Evolutionary conservation across 2,888 invertebrate genomes (phyloP), one percentile per base, ranked within the genome.

Genomic region (Dascillus cervinus): DNA sequence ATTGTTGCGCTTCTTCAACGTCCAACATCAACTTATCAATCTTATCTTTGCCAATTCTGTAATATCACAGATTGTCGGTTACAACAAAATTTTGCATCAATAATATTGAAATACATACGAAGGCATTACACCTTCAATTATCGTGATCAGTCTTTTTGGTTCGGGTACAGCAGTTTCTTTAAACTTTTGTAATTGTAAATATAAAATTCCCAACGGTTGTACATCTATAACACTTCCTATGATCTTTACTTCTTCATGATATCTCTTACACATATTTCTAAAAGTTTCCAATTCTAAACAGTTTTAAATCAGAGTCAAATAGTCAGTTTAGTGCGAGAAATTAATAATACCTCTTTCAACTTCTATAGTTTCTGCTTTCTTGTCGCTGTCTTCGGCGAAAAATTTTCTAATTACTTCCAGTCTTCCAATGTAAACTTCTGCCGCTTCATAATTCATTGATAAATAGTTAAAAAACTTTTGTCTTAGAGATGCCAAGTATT

Each of bases 201-300:
- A 72, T 15, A 90, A 58, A 26, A 91, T 56, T 0, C 91, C 91
- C 34, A 91, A 57, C 0, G 79, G 73, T 47, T 85, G 79, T 30
- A 69, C 69, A 37, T 75, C 71, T 4, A 75, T 69, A 13, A 89
- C 75, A 2, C 71, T 72, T 36, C 79, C 73, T 10, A 89, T 74
- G 26, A 71, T 68, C 2, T 74, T 71, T 50, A 82, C 72, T 66
- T 91, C 85, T 3, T 69, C 66, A 29, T 76, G 73, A 44, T 84
- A 84, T 28, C 77, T 73, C 24, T 74, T 72, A 48, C 88, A 80
- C 50, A 79, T 70, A 32, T 66, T 64, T 6, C 81, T 72, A 47
- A 91, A 79, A 29, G 67, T 69, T 12, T 70, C 69, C 2, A 82
- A 69, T 55, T 78, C 77, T 64, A 40, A n/a, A n/a, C n/a, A n/a